Conservation (phyloP, 2,113 vertebrate species). For the Pedetes capensis region DNA sequence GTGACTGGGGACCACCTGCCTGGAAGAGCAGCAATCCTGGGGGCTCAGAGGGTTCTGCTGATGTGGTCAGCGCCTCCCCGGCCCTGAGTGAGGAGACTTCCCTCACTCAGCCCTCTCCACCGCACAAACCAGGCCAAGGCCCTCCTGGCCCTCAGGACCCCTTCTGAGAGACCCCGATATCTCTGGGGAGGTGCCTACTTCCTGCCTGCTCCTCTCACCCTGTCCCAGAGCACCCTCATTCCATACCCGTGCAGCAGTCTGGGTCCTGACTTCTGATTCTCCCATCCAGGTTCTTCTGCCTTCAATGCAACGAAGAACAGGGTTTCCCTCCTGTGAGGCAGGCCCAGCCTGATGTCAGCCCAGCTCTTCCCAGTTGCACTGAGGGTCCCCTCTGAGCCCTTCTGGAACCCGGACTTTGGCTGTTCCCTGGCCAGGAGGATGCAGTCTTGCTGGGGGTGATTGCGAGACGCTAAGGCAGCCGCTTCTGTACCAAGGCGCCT, state of each 20-base stretch:
- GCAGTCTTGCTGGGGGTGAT: background rate
- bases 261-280: background rate
- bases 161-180: too few relatives aligned
- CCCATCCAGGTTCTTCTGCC: too few relatives aligned
- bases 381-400: background rate
- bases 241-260: too few relatives aligned
- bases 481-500: background rate
- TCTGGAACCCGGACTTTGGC: too few relatives aligned
- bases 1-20: too few relatives aligned
- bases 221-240: background rate
- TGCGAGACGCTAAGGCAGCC: background rate
- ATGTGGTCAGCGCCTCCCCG: background rate
- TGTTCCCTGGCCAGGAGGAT: background rate
- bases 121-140: background rate
- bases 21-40: background rate
- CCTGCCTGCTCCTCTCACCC: background rate
- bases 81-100: background rate
- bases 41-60: background rate
- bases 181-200: background rate
- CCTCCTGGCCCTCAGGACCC: background rate
- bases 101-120: too few relatives aligned
- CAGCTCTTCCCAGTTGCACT: background rate
- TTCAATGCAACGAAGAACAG: background rate
- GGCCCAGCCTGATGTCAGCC: background rate
- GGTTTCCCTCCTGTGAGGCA: too few relatives aligned